Base-by-base conservation (phyloP, 1,140 invertebrate species). In the Procambarus clarkii region DNA sequence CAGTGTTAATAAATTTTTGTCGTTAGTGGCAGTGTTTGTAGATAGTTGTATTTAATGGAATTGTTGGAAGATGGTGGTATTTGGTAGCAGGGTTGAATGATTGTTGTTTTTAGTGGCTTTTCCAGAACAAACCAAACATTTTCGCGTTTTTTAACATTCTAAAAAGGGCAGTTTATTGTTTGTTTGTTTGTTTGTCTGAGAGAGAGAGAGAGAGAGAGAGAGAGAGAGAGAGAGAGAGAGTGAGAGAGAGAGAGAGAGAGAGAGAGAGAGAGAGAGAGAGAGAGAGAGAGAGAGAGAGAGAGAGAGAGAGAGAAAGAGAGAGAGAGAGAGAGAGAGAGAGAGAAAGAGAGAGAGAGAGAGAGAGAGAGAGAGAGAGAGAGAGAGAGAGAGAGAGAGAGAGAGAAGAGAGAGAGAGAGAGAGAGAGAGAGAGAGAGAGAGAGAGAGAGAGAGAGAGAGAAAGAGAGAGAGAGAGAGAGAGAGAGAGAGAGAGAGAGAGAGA, bases 271-370 rank as follows among this genome's bases (percentile, higher is more conserved):
- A 71, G 69, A 77, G 15, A 77, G 74, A 77, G 77, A 78, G 77
- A 78, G 77, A 78, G 77, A 46, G 44, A 78, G 77, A 78, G 77
- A 78, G 77, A 78, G 77, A 78, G 77, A 78, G 77, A 78, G 77
- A 78, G 77, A 78, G 77, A 78, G 77, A 78, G 77, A 78, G 77
- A 78, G 77, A 78, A 48, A 78, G 77, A 77, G 74, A 77, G 74
- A 77, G 74, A 77, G 74, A 77, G 74, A 77, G 74, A 77, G 74
- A 77, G 74, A 77, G 74, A 77, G 74, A 77, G 74, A 77, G 74
- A 77, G 74, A 77, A 44, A 77, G 74, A 77, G 74, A 45, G 44
- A 78, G 44, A 78, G 77, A 45, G 77, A 45, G 44, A 45, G 44
- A 78, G 77, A 45, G 44, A 78, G 77, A 45, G 44, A 78, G n/a